A percentile compares a stretch with the other conserved stretches of the same genome.
These are phyloP conservation scores for Callaeas wilsoni DNA, from an alignment of 2,113 vertebrate species.

Conservation along the genomic window DNA sequence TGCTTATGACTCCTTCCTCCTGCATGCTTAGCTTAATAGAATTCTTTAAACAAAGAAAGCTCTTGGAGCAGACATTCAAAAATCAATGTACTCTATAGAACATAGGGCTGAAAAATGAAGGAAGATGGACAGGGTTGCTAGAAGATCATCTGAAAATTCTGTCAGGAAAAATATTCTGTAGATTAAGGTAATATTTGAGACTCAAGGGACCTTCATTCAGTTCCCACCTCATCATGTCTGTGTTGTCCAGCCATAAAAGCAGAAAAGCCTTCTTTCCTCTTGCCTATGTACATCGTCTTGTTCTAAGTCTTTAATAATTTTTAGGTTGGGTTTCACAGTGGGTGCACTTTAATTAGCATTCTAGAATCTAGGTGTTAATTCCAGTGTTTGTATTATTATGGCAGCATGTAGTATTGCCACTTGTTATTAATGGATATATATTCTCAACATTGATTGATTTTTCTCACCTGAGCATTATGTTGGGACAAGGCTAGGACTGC, in stretches of 20 bases:
- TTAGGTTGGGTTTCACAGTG: background rate
- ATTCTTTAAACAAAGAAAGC: background rate
- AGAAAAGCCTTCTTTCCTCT: background rate
- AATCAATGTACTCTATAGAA: background rate
- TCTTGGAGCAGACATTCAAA: background rate
- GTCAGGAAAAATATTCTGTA: background rate
- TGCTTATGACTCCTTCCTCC: background rate
- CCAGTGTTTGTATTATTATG: background rate
- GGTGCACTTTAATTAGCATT: background rate
- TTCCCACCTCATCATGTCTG: background rate
- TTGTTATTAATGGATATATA: background rate
- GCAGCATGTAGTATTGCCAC: background rate
- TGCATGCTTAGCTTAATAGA: background rate
- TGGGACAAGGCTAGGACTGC: background rate
- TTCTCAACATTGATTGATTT: background rate
- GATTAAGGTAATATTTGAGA: background rate
- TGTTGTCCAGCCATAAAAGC: background rate
- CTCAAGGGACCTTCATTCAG: background rate
- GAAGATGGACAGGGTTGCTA: background rate
- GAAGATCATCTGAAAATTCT: background rate
- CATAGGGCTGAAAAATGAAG: background rate
- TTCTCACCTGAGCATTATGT: background rate
- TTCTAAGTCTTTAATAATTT: background rate
- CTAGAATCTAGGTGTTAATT: background rate
- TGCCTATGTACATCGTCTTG: accelerated